Evolutionary conservation across 1,140 invertebrate genomes (phyloP), one percentile per base, ranked within the genome.

Genomic region (Tribolium castaneum): DNA sequence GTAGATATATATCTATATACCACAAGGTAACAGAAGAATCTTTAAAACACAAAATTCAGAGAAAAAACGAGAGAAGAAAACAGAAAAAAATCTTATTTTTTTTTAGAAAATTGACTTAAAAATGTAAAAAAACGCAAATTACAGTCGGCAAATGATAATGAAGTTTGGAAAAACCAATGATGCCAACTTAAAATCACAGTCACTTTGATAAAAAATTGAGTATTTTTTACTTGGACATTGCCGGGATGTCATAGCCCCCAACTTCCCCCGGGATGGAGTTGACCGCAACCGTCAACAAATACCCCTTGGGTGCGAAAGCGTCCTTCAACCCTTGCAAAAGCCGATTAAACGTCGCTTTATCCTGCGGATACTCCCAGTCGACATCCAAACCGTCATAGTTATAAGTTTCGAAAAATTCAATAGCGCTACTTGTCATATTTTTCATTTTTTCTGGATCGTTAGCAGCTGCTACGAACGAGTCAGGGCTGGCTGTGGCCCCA

Each of bases 141-240:
- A n/a, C n/a, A n/a, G n/a, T n/a, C n/a, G n/a, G n/a, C n/a, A n/a
- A n/a, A n/a, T n/a, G n/a, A n/a, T n/a, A n/a, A n/a, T n/a, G n/a
- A n/a, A n/a, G n/a, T n/a, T n/a, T n/a, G n/a, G n/a, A n/a, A 19
- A 19, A 19, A 19, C 2, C 16, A 19, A 19, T 19, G 16, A 1
- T 19, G 16, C 16, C 16, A 19, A 19, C 1, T 19, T 19, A 19
- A 19, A 19, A 19, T 19, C 16, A 19, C 16, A 19, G 16, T 19
- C 19, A 35, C 39, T 19, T 3, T 34, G 39, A 10, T 22, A 30
- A 12, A n/a, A 9, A 77, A 34, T 13, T 13, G n/a, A 35, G 35
- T n/a, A 50, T 22, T 82, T 96, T 87, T 87, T 83, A 97, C 89
- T 97, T 96, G 39, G 95, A 95, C 78, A 98, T 94, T 88, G 96